Percentiles rank a stretch among this genome's conserved stretches.
Evolutionary conservation across 1,140 invertebrate species (phyloP).

Genomic region (Cherax destructor): DNA sequence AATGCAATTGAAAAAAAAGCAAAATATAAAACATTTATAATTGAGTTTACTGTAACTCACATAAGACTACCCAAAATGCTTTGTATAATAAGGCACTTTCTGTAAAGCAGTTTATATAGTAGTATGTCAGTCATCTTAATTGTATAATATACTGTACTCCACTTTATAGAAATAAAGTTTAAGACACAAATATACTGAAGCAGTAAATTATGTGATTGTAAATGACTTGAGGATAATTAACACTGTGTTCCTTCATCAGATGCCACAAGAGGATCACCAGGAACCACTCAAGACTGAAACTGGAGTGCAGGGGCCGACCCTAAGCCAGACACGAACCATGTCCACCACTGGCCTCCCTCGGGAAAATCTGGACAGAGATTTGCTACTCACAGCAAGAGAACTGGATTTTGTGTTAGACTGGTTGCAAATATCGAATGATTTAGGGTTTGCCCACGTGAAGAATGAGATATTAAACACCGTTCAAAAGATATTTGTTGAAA

Average conservation of each 20-base stretch:
- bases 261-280: background rate
- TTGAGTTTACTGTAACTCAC: too few relatives aligned
- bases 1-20: too few relatives aligned
- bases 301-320: background rate
- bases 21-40: too few relatives aligned
- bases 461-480: background rate
- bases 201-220: background rate
- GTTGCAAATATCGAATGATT: background rate
- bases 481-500: background rate
- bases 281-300: background rate
- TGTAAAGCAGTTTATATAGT: too few relatives aligned
- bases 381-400: background rate
- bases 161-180: too few relatives aligned
- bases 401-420: background rate
- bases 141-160: too few relatives aligned
- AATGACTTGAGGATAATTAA: background rate
- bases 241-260: constrained; percentile 1
- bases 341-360: background rate
- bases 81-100: too few relatives aligned
- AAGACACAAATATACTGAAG: background rate
- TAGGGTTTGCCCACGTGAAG: background rate
- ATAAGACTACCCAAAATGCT: too few relatives aligned
- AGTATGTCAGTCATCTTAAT: too few relatives aligned
- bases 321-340: background rate
- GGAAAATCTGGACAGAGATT: background rate